Percentiles rank a stretch among this genome's conserved stretches.
Evolutionary conservation across 2,797 vertebrate species (phyloP).

Genomic region (Acropternis orthonyx): DNA sequence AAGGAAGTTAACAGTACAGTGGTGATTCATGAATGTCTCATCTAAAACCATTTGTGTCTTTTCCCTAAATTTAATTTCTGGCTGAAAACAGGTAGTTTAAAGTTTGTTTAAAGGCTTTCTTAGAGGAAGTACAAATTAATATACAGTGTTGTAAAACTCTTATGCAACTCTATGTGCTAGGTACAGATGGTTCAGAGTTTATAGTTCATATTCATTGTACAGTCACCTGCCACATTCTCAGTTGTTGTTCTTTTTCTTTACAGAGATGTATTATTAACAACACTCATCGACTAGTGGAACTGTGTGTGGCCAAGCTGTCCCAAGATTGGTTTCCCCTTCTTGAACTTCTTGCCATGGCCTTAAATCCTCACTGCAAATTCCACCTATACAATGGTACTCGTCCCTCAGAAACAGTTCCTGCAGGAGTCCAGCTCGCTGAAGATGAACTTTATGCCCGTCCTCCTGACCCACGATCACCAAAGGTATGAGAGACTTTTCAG

Average conservation of each 20-base stretch:
- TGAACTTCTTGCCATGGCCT: conserved; percentile 99
- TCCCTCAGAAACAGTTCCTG: conserved; percentile 96
- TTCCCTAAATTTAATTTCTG: background rate
- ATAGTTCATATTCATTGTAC: background rate
- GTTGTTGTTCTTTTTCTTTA: background rate
- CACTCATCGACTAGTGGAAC: conserved; percentile 96
- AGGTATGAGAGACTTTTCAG: conserved; percentile 78
- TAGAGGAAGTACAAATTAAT: background rate
- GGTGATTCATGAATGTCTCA: background rate
- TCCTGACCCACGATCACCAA: conserved; percentile 96
- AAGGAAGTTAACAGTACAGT: background rate
- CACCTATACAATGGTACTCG: conserved; percentile 99
- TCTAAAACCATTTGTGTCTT: background rate
- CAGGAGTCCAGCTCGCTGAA: conserved; percentile 93
- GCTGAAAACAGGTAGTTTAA: background rate
- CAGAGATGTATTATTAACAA: conserved; percentile 99
- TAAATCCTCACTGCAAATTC: conserved; percentile 99
- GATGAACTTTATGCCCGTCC: conserved; percentile 97
- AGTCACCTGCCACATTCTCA: background rate
- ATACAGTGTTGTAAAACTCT: background rate
- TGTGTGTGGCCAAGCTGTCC: conserved; percentile 99
- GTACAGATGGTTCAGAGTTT: background rate
- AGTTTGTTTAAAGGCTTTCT: background rate
- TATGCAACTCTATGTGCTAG: background rate
- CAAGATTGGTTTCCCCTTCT: conserved; percentile 99